These are phyloP conservation scores for Allygus modestus DNA, from an alignment of 2,888 invertebrate genomes.

Conservation along the genomic window DNA sequence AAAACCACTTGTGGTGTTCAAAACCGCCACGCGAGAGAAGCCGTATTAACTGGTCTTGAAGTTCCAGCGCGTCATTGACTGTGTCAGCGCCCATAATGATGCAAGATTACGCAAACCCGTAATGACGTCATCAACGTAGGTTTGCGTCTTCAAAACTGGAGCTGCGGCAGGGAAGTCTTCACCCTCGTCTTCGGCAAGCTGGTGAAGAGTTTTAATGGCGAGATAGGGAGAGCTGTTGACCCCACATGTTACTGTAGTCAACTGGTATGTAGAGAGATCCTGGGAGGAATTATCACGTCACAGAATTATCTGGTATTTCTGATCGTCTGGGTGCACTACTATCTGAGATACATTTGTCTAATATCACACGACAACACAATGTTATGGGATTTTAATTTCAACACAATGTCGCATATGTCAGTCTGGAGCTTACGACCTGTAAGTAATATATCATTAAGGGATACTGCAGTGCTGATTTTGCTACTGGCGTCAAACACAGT, in stretches of 20 bases:
- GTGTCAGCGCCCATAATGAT: conserved; percentile 39
- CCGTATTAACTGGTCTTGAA: conserved; percentile 25
- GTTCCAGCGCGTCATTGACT: background rate
- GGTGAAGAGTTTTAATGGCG: no score
- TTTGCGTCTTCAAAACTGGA: background rate
- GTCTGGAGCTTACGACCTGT: background rate
- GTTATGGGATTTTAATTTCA: conserved; percentile 5
- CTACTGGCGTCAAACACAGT: conserved; percentile 23
- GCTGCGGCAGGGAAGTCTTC: conserved; percentile 39
- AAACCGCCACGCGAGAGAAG: conserved; percentile 24
- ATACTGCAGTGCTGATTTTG: background rate
- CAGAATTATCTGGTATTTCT: background rate
- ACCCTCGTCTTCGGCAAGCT: no score
- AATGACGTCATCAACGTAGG: no score
- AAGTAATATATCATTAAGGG: conserved; percentile 23
- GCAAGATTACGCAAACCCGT: conserved; percentile 43
- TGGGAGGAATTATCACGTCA: background rate
- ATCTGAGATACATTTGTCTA: conserved; percentile 21
- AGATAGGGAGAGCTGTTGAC: background rate
- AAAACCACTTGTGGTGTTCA: conserved; percentile 40
- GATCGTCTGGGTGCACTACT: conserved; percentile 22
- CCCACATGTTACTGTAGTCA: conserved; percentile 41
- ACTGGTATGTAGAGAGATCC: background rate
- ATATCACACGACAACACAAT: conserved; percentile 49
- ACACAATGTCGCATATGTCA: conserved; percentile 35